Evolutionary conservation across 1,140 invertebrate genomes (phyloP), one percentile per base, ranked within the genome.

Genomic region (Meloidogyne exigua): DNA sequence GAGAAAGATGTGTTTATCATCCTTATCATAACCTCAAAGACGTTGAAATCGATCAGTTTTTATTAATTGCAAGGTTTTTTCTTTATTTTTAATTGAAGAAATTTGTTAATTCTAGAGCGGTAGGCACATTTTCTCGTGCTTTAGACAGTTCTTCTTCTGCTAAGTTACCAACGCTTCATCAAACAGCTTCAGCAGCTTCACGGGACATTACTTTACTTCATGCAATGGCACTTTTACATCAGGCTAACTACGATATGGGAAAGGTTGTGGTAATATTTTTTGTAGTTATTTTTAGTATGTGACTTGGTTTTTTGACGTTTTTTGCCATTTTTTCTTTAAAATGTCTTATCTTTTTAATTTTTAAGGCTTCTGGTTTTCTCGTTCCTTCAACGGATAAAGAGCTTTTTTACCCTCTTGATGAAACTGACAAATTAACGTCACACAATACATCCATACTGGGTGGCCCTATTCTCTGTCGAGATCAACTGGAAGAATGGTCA

Each of bases 401-500:
- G 18, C 72, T 79, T n/a, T n/a, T n/a, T 32, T 32, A 32, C 7
- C 28, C 28, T 2, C 7, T 32, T 32, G 28, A 2, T 32, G 73
- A 81, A 13, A 84, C 78, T 0, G 85, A 87, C 62, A 79, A 88
- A 65, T 65, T 74, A 18, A 84, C 85, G 1, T 49, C 76, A n/a
- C 74, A 85, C 49, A 82, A 88, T 25, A 87, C 85, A 2, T 73
- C 83, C 2, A 93, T 98, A 80, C 91, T 99, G 44, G 76, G 76
- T 42, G 77, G 77, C 9, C 77, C 81, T 11, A 83, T 81, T 77
- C 25, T 81, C 23, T 81, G 77, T 67, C 63, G 85, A 42, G 97
- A 99, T 90, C 96, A 99, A 90, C 96, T 99, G 93, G 97, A 99
- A 90, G 96, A 99, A 89, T 99, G 96, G 97, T 97, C 95, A 79